Evolutionary conservation across 2,113 vertebrate species (phyloP), one percentile per base, ranked within the genome.

Genomic region (Dasyornis broadbenti): DNA sequence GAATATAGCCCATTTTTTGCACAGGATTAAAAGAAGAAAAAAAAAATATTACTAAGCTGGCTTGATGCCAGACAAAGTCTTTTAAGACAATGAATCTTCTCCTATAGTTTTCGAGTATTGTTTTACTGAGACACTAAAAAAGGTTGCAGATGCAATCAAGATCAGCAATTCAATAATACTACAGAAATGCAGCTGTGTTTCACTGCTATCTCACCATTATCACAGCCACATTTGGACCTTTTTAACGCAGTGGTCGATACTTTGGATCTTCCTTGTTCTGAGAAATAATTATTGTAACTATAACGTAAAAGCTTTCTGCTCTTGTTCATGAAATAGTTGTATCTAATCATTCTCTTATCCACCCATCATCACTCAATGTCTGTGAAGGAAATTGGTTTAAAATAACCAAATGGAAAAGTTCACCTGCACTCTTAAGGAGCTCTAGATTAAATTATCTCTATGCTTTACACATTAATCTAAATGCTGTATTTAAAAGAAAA

Each of bases 51-150:
- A 66, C 47, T 92, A 65, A 49, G 10, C 53, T 94, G 79, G 35
- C 91, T 90, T 4, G 2, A 65, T 49, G 82, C 79, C 70, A 78
- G 56, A 57, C 35, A 92, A 77, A 86, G 45, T 82, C 60, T 89
- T 88, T 79, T 68, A 94, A 95, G 83, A 49, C 86, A 96, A 77
- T 70, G 68, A 96, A 93, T 65, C 83, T 45, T 93, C 89, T 94
- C 28, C 65, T 60, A 52, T 45, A 76, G 61, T 52, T 87, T 84
- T 93, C 19, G 82, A 73, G 69, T 86, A 52, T 69, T 91, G 44
- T 93, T 94, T 73, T 69, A 56, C 13, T 57, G 47, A 83, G 69
- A 83, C 68, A 70, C 57, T 95, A 66, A 90, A 93, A 92, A 75
- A 86, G 28, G 61, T 68, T 94, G 54, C 69, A 89, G 96, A 95